Percentiles rank a stretch among this genome's conserved stretches.
Evolutionary conservation across 1,140 invertebrate genomes (phyloP).

Genomic region (Penaeus japonicus): DNA sequence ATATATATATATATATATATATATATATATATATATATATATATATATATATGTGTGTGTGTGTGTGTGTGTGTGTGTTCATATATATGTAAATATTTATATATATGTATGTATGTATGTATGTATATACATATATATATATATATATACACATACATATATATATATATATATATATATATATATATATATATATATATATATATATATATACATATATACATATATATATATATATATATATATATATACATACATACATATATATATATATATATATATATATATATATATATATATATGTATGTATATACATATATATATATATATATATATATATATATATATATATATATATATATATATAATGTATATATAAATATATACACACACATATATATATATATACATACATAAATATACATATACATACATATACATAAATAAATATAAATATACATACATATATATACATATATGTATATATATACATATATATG

Average conservation of each 20-base stretch:
- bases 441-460: no score
- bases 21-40: no score
- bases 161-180: slow-evolving; percentile 6
- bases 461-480: no score
- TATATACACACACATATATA: no score
- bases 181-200: background rate
- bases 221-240: background rate
- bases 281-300: background rate
- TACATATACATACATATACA: no score
- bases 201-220: background rate
- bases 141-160: background rate
- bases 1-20: no score
- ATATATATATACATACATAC: background rate
- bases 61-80: no score
- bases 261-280: background rate
- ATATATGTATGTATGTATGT: no score
- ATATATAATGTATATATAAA: background rate
- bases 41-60: no score
- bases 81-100: no score
- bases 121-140: no score
- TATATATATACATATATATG: background rate
- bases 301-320: background rate
- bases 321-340: background rate
- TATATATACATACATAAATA: no score
- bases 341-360: background rate